phyloP scores from a whole-genome alignment of 2,113 vertebrate species.

The Percopsis transmontana region DNA sequence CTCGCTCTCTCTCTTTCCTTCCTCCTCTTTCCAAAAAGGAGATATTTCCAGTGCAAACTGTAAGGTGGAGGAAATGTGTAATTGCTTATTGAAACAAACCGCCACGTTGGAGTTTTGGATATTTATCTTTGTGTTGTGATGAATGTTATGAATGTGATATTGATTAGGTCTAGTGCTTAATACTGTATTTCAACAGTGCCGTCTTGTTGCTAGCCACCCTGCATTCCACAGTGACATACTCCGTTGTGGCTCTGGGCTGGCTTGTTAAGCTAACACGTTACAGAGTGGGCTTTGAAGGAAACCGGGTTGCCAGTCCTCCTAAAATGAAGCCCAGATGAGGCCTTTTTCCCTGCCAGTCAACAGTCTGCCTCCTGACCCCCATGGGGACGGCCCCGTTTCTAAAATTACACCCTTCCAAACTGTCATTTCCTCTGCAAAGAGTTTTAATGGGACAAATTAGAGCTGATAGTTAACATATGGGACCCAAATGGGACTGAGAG shows the following conservation, averaged over 20 bases:
- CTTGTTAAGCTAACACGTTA: constrained; percentile 39
- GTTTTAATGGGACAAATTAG: constrained; percentile 80
- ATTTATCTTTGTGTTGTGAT: not conserved
- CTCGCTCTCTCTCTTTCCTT: constrained; percentile 15
- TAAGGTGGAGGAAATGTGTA: constrained; percentile 24
- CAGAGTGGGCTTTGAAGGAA: constrained; percentile 44
- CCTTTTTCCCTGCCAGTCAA: constrained; percentile 49
- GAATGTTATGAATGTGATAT: too few relatives aligned
- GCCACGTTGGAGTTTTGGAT: not conserved
- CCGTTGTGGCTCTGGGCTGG: constrained; percentile 13
- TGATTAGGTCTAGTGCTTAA: not conserved
- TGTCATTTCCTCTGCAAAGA: constrained; percentile 81
- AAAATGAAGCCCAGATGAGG: constrained; percentile 75
- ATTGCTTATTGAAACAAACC: not conserved
- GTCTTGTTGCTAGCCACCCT: constrained; percentile 10
- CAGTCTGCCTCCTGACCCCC: constrained; percentile 69
- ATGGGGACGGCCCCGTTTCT: constrained; percentile 74
- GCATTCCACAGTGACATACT: constrained; percentile 29
- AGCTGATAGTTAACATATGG: constrained; percentile 80
- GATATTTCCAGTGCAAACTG: constrained; percentile 2
- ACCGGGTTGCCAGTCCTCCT: constrained; percentile 38
- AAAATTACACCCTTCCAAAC: constrained; percentile 82
- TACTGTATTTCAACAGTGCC: constrained; percentile 1
- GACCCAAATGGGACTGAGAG: constrained; percentile 49
- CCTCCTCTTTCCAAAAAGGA: constrained; percentile 1